Evolutionary conservation across 2,797 vertebrate species (phyloP).

Genomic region (Enteromius fasciolatus): DNA sequence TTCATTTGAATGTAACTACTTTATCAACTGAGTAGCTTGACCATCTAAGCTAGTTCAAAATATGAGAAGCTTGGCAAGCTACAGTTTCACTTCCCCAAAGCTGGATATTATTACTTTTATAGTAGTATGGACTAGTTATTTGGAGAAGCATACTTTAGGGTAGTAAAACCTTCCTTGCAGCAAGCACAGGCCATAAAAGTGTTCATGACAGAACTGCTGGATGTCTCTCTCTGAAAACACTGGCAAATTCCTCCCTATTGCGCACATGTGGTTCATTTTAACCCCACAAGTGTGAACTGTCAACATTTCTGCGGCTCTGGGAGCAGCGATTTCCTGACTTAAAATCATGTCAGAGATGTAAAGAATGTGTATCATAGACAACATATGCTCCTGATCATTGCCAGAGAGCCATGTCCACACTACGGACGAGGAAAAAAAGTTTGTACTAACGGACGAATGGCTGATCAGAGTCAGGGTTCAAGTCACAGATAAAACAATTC

Average conservation of each 20-base stretch:
- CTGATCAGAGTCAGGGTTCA: conserved; percentile 32
- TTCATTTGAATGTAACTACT: not conserved
- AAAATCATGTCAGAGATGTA: conserved; percentile 37
- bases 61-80: not conserved
- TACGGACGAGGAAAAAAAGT: not conserved
- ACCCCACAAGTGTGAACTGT: conserved; percentile 51
- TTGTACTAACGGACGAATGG: not conserved
- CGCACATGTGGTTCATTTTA: conserved; percentile 55
- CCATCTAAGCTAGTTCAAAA: not conserved
- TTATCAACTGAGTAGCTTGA: not conserved
- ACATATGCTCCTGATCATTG: conserved; percentile 28
- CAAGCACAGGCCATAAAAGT: conserved; percentile 31
- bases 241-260: conserved; percentile 39
- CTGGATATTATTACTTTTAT: conserved; percentile 21
- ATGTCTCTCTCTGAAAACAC: conserved; percentile 34
- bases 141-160: conserved; percentile 35
- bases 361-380: conserved; percentile 46
- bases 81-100: conserved; percentile 14
- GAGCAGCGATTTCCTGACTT: conserved; percentile 42
- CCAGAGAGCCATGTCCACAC: not conserved
- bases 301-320: conserved; percentile 38
- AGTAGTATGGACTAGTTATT: conserved; percentile 18
- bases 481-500: conserved; percentile 7
- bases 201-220: conserved; percentile 32
- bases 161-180: conserved; percentile 30